These are phyloP conservation scores for Porites lobata DNA, from an alignment of 92 coral and sea anemone species.

Conservation along the genomic window DNA sequence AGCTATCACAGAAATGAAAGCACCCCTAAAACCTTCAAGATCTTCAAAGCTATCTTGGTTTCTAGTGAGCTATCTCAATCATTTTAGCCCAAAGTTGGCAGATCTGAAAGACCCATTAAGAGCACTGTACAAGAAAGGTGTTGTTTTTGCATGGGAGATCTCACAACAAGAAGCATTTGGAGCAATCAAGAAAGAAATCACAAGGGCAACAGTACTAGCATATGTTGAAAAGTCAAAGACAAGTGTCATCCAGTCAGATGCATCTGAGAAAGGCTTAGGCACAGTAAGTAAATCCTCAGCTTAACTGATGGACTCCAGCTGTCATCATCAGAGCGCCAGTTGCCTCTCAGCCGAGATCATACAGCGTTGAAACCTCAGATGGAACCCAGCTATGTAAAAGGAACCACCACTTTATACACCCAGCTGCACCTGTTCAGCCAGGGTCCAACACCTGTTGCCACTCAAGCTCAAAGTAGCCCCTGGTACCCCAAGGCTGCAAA, in stretches of 20 bases:
- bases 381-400: neutral
- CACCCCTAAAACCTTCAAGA: slow-evolving; percentile 70
- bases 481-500: neutral
- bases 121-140: slow-evolving; percentile 7
- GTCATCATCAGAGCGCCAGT: slow-evolving; percentile 1
- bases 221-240: slow-evolving; percentile 2
- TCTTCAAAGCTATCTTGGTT: slow-evolving; percentile 19
- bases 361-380: slow-evolving; percentile 3
- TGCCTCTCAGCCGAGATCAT: slow-evolving; percentile 10
- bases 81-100: slow-evolving; percentile 1
- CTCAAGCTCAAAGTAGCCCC: neutral
- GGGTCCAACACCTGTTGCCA: neutral
- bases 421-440: neutral
- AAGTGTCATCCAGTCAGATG: neutral
- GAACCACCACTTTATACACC: neutral
- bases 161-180: slow-evolving; percentile 15
- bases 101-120: neutral
- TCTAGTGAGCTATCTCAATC: slow-evolving; percentile 5
- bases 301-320: slow-evolving; percentile 23
- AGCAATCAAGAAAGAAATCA: slow-evolving; percentile 12
- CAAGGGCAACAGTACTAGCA: neutral
- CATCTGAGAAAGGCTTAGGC: neutral
- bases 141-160: slow-evolving; percentile 1
- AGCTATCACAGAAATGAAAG: slow-evolving; percentile 45
- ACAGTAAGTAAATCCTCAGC: neutral